These are phyloP conservation scores for Thamnophis sirtalis DNA, from an alignment of 2,113 vertebrate genomes.

Conservation along the genomic window DNA sequence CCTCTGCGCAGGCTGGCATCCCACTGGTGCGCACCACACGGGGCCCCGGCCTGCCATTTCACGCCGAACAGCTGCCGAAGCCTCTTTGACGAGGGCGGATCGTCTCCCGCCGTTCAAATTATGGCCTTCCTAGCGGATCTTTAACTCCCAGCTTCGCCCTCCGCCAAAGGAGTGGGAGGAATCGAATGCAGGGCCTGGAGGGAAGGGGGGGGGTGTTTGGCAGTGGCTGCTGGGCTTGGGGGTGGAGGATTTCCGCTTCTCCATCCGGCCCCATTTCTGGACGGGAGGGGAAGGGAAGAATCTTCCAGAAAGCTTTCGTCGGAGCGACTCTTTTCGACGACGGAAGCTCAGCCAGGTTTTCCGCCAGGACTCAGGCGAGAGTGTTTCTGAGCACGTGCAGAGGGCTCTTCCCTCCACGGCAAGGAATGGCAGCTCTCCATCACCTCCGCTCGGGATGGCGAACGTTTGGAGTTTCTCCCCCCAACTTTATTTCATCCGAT, in stretches of 20 bases:
- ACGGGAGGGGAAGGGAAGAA: background rate
- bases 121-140: background rate
- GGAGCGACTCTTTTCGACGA: background rate
- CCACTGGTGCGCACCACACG: background rate
- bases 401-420: background rate
- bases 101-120: background rate
- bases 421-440: background rate
- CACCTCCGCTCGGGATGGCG: background rate
- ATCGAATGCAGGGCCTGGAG: background rate
- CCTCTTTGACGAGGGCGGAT: background rate
- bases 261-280: background rate
- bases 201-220: background rate
- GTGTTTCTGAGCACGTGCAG: background rate
- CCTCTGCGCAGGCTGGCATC: background rate
- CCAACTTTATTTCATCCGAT: background rate
- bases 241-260: background rate
- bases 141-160: background rate
- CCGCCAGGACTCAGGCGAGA: accelerated
- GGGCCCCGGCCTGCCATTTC: background rate
- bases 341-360: background rate
- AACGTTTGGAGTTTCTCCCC: accelerated
- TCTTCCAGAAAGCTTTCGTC: background rate
- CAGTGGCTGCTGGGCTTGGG: background rate
- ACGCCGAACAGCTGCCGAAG: background rate
- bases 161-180: background rate